Evolutionary conservation across 2,888 invertebrate genomes (phyloP).

Genomic region (Meta bourneti): DNA sequence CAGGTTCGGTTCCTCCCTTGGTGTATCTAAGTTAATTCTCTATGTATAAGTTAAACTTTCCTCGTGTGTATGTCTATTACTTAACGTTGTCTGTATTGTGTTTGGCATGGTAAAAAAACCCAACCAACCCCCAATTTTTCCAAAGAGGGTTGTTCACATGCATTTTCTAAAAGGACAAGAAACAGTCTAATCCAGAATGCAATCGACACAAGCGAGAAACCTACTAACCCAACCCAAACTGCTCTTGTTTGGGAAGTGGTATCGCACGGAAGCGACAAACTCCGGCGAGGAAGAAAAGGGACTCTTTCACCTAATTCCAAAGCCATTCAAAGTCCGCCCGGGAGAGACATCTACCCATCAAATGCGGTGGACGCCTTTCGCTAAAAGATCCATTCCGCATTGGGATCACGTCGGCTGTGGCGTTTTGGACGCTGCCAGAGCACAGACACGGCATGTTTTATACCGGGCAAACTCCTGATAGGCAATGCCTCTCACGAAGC

Average conservation of each 20-base stretch:
- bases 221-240: conserved; percentile 1
- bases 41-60: too few relatives aligned
- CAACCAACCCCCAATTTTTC: neutral
- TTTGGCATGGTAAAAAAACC: neutral
- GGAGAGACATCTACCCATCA: conserved; percentile 35
- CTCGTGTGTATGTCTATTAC: too few relatives aligned
- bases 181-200: too few relatives aligned
- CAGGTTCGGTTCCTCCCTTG: too few relatives aligned
- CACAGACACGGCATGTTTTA: conserved; percentile 26
- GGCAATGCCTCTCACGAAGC: conserved; percentile 65
- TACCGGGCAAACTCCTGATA: conserved; percentile 24
- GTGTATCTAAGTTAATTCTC: too few relatives aligned
- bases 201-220: too few relatives aligned
- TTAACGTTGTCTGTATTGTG: too few relatives aligned
- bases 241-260: conserved; percentile 18
- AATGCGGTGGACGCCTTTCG: conserved; percentile 24
- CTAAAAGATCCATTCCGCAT: conserved; percentile 60
- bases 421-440: conserved; percentile 36
- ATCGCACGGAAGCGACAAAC: neutral
- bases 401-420: conserved; percentile 46
- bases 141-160: neutral
- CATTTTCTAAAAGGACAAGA: neutral
- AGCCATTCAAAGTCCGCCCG: conserved; percentile 53
- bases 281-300: neutral
- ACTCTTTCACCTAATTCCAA: conserved; percentile 50